phyloP scores from a whole-genome alignment of 2,113 vertebrate species.

The Psittacara wagleri region DNA sequence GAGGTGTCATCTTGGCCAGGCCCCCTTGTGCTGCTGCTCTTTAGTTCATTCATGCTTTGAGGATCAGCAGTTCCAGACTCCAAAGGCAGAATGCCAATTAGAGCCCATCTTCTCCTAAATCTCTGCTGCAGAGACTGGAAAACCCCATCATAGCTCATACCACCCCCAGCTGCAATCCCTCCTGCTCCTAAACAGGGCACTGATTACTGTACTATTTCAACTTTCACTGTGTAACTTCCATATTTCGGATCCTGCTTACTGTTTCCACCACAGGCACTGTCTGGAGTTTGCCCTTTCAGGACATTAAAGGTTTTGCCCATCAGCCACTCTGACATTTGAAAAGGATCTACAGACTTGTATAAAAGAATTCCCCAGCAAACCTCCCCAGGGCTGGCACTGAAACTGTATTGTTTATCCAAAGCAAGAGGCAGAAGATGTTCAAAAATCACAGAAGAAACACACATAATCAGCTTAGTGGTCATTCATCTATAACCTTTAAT shows the following conservation, averaged over 20 bases:
- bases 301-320: not conserved
- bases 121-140: not conserved
- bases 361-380: not conserved
- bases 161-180: not conserved
- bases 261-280: not conserved
- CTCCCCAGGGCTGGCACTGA: not conserved
- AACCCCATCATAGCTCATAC: accelerated
- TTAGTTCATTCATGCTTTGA: not conserved
- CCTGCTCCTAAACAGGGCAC: not conserved
- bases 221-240: not conserved
- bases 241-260: not conserved
- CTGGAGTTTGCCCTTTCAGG: not conserved
- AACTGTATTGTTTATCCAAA: not conserved
- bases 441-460: not conserved
- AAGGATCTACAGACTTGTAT: not conserved
- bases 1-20: accelerated
- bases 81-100: not conserved
- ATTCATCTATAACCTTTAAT: not conserved
- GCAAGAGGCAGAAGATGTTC: not conserved
- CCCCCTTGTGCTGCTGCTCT: not conserved
- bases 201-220: not conserved
- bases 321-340: not conserved
- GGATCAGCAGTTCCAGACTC: not conserved
- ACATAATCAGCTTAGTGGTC: not conserved
- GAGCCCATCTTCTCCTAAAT: not conserved